These are phyloP conservation scores for Trematomus bernacchii DNA, from an alignment of 2,797 vertebrate genomes.

Conservation along the genomic window DNA sequence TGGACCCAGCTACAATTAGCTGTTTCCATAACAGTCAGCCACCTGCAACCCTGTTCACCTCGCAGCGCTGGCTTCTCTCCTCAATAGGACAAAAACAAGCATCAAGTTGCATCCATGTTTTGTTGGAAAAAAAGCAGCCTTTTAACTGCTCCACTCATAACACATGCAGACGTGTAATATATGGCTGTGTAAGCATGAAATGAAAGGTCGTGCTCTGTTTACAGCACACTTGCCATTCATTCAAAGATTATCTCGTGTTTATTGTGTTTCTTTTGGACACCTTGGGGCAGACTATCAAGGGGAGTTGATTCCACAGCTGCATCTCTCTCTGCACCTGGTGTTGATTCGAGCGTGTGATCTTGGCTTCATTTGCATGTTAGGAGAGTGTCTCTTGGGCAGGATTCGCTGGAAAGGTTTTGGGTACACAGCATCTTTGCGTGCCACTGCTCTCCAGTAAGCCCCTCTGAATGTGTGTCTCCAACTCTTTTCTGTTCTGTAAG, in stretches of 20 bases:
- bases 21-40: conserved; percentile 13
- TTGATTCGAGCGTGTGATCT: background rate
- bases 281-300: background rate
- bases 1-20: background rate
- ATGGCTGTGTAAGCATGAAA: conserved; percentile 36
- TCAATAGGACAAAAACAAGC: conserved; percentile 17
- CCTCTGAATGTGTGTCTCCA: conserved; percentile 56
- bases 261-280: background rate
- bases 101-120: conserved; percentile 6
- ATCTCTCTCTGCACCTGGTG: conserved; percentile 8
- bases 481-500: conserved; percentile 59
- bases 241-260: conserved; percentile 5
- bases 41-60: background rate
- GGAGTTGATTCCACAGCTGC: background rate
- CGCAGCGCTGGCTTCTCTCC: background rate
- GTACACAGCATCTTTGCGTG: conserved; percentile 50
- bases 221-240: conserved; percentile 24
- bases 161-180: conserved; percentile 21
- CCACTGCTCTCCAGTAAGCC: conserved; percentile 56
- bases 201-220: conserved; percentile 53
- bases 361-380: background rate
- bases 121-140: conserved; percentile 11
- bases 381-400: conserved; percentile 1
- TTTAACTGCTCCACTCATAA: background rate
- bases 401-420: conserved; percentile 41